Conservation (phyloP, 2,888 invertebrate genomes). For the Drosophila sordidapex region DNA sequence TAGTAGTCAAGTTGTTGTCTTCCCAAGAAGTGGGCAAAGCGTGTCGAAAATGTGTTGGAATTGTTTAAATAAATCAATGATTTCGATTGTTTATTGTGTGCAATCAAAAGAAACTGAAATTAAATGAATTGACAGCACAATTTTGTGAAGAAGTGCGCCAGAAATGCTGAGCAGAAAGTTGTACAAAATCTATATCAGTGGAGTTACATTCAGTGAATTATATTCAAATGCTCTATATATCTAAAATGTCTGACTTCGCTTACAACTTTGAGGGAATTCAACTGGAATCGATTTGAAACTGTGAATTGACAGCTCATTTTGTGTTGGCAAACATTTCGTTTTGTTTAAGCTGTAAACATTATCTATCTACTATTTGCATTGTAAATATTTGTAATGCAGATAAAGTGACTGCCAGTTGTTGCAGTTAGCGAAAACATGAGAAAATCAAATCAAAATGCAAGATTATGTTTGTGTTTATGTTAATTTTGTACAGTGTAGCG, state of each 20-base stretch:
- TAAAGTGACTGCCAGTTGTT: background rate
- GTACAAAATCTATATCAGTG: background rate
- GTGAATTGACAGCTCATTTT: background rate
- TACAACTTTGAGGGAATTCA: background rate
- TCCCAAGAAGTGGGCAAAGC: background rate
- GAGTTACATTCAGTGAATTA: background rate
- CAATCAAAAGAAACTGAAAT: background rate
- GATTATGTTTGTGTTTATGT: conserved; percentile 1
- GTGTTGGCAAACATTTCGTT: background rate
- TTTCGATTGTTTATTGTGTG: background rate
- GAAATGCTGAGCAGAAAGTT: background rate
- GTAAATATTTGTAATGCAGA: background rate
- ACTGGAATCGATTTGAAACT: background rate
- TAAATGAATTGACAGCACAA: background rate
- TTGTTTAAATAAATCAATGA: background rate
- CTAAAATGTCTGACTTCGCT: background rate
- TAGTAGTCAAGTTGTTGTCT: background rate
- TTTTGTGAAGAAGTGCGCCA: background rate
- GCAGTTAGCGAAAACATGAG: conserved; percentile 2
- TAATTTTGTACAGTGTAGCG: conserved; percentile 11
- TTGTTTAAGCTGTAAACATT: background rate
- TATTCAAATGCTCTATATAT: background rate
- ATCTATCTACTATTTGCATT: background rate
- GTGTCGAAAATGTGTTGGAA: background rate
- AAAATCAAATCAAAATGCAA: background rate